Conservation (phyloP, 2,888 invertebrate species). For the Troglohyphantes excavatus region DNA sequence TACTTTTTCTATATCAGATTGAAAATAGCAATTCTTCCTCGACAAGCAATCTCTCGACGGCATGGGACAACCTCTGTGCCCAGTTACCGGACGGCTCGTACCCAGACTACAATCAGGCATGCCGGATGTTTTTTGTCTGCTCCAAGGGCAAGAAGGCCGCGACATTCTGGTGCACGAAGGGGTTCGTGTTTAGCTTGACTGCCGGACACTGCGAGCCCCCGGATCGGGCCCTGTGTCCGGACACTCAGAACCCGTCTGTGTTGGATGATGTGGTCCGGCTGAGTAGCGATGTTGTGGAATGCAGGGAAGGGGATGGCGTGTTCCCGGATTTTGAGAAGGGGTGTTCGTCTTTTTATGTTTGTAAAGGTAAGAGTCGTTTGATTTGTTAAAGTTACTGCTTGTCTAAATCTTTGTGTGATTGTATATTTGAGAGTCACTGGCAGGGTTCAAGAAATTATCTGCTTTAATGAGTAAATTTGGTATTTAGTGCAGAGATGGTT, state of each 20-base stretch:
- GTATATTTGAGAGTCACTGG: too few relatives aligned
- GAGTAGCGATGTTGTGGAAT: conserved; percentile 11
- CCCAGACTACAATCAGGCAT: conserved; percentile 72
- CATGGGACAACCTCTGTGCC: conserved; percentile 31
- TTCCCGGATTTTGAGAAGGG: conserved; percentile 65
- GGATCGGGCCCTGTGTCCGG: conserved; percentile 60
- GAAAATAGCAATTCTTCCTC: neutral
- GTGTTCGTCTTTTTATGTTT: conserved; percentile 69
- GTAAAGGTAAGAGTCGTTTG: conserved; percentile 52
- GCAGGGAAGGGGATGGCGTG: conserved; percentile 61
- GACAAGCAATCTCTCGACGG: neutral
- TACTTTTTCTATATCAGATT: neutral
- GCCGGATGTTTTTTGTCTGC: conserved; percentile 73
- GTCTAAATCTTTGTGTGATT: too few relatives aligned
- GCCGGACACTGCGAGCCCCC: conserved; percentile 74
- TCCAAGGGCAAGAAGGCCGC: conserved; percentile 45
- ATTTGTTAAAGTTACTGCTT: too few relatives aligned
- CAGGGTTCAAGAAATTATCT: too few relatives aligned
- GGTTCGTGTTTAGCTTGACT: conserved; percentile 65
- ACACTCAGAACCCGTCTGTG: conserved; percentile 32
- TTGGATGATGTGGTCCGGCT: conserved; percentile 30
- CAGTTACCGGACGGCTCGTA: conserved; percentile 69
- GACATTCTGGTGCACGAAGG: conserved; percentile 77
- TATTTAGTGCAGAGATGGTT: too few relatives aligned
- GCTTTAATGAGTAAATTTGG: too few relatives aligned